These are phyloP conservation scores for Theretra japonica DNA, from an alignment of 2,888 invertebrate species.

Conservation along the genomic window DNA sequence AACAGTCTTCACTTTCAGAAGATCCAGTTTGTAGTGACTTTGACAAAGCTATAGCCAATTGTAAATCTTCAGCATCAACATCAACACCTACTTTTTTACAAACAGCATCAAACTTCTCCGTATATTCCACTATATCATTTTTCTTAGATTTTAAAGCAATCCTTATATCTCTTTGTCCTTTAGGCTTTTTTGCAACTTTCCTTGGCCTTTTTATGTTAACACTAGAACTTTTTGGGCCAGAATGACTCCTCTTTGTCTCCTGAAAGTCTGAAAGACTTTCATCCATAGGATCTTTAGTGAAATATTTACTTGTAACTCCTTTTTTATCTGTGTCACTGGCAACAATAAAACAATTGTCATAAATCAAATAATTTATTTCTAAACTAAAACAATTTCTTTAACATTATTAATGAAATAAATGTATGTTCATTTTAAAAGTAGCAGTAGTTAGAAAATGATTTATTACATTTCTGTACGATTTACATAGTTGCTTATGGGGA, in stretches of 20 bases:
- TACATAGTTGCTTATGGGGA: too few species aligned
- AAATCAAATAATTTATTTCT: conserved; percentile 28
- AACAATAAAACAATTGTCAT: conserved; percentile 62
- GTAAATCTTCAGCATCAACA: conserved; percentile 87
- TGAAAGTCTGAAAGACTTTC: conserved; percentile 74
- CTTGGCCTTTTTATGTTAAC: conserved; percentile 48
- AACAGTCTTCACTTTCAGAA: background rate
- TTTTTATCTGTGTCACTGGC: conserved; percentile 49
- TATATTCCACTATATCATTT: conserved; percentile 69
- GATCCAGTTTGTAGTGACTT: conserved; percentile 74
- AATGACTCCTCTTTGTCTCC: conserved; percentile 60
- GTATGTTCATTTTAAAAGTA: background rate
- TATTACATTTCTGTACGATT: too few species aligned
- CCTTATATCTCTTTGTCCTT: conserved; percentile 74
- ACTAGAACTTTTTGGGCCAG: conserved; percentile 60
- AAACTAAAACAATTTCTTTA: background rate
- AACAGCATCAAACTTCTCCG: conserved; percentile 72
- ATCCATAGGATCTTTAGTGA: conserved; percentile 63
- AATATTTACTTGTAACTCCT: conserved; percentile 71
- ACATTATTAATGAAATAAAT: background rate
- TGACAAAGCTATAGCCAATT: conserved; percentile 88
- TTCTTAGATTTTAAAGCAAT: conserved; percentile 64
- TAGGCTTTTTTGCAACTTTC: conserved; percentile 54
- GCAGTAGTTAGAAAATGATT: background rate
- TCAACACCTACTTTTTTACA: conserved; percentile 77